Evolutionary conservation across 30 jellyfish, hydroid and myxozoan species (phyloP), one percentile per base, ranked within the genome.

Genomic region (Turritopsis rubra): DNA sequence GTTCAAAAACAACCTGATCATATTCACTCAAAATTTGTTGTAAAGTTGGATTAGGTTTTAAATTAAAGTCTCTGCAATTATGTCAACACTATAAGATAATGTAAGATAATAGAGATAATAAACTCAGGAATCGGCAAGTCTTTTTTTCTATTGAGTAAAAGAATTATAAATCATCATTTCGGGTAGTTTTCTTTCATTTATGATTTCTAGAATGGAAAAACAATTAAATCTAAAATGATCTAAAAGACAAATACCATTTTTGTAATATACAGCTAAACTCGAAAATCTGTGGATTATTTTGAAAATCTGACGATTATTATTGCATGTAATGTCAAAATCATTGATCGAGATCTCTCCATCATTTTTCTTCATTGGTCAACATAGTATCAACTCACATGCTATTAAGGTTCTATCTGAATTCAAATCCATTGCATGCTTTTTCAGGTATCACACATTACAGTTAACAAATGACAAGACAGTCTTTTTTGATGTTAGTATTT

Each of bases 241-340:
- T 60, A 60, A 23, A 18, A 60, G 21, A 18, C 21, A 21, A 60
- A 60, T 0, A 18, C 21, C 21, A 23, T 60, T 60, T 60, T 60
- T 60, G 73, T 60, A 60, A 60, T 60, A 60, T 23, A 60, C 21
- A 18, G 73, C 73, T 60, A 60, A 60, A 23, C 73, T 60, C 19
- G 73, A 60, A 60, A 60, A 60, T 60, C 73, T 60, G 73, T 60
- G 73, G n/a, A n/a, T n/a, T n/a, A n/a, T n/a, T n/a, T n/a, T n/a
- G n/a, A n/a, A n/a, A n/a, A n/a, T n/a, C 21, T 60, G 22, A 60
- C 21, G 19, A 60, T 60, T 23, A 60, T 60, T 60, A 60, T 60
- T 60, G 21, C 73, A 60, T 23, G 73, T 60, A 21, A 60, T 18
- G 19, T 60, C 21, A 60, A 60, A 60, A 60, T 23, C 73, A 60